Conservation (phyloP, 2,797 vertebrate species). For the Oreochromis mossambicus region DNA sequence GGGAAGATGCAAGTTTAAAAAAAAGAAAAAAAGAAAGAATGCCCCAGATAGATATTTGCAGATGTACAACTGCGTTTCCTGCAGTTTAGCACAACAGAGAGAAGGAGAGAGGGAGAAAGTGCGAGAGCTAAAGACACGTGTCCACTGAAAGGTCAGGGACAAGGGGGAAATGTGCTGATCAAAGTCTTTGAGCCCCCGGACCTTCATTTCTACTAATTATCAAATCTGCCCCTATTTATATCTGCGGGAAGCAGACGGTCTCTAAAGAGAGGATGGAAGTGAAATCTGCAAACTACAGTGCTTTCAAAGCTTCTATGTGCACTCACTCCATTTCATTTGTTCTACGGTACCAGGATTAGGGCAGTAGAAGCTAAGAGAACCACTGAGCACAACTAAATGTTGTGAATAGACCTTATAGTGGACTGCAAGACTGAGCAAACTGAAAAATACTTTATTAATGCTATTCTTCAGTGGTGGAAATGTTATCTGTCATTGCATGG, state of each 20-base stretch:
- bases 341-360: slow-evolving; percentile 41
- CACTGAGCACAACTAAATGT: slow-evolving; percentile 31
- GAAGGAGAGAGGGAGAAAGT: slow-evolving; percentile 16
- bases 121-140: slow-evolving; percentile 31
- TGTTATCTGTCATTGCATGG: neutral
- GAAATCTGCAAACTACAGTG: slow-evolving; percentile 72
- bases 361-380: slow-evolving; percentile 20
- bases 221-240: slow-evolving; percentile 78
- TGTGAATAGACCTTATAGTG: slow-evolving; percentile 8
- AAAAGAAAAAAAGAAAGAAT: neutral
- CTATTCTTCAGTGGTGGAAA: neutral
- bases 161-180: slow-evolving; percentile 61
- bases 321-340: slow-evolving; percentile 46
- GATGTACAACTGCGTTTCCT: neutral
- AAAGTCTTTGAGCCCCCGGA: slow-evolving; percentile 65
- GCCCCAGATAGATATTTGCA: neutral
- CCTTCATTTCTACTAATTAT: slow-evolving; percentile 77
- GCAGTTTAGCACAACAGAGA: slow-evolving; percentile 15
- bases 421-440: neutral
- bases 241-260: slow-evolving; percentile 65
- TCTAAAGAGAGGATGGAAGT: slow-evolving; percentile 68
- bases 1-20: slow-evolving; percentile 1
- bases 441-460: neutral
- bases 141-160: slow-evolving; percentile 65
- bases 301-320: slow-evolving; percentile 58